These are phyloP conservation scores for Tetramorium alpestre DNA, from an alignment of 1,140 invertebrate genomes.

Conservation along the genomic window DNA sequence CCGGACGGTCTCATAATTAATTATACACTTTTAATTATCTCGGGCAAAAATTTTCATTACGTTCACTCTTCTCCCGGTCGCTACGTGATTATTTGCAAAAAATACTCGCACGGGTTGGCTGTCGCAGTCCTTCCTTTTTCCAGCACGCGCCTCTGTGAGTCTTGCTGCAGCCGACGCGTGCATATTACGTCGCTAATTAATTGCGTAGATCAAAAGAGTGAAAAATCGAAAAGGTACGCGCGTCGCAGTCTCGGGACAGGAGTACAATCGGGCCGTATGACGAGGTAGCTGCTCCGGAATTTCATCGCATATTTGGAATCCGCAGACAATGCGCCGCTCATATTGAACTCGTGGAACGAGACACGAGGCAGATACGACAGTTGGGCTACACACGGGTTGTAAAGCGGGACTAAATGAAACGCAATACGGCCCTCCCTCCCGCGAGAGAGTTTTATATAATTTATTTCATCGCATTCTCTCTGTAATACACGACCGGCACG, in stretches of 20 bases:
- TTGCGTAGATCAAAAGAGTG: slow-evolving; percentile 35
- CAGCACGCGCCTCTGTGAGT: neutral
- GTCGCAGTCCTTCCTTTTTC: neutral
- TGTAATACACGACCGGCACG: neutral
- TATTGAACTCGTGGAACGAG: slow-evolving; percentile 54
- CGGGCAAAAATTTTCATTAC: slow-evolving; percentile 51
- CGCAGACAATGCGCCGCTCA: slow-evolving; percentile 61
- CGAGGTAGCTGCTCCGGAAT: slow-evolving; percentile 51
- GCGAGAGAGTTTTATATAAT: slow-evolving; percentile 56
- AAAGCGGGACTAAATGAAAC: slow-evolving; percentile 59
- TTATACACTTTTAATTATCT: slow-evolving; percentile 57
- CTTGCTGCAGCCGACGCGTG: neutral
- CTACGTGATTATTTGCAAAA: slow-evolving; percentile 37
- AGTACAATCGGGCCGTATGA: slow-evolving; percentile 47
- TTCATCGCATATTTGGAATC: slow-evolving; percentile 62
- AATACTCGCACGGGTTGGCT: neutral
- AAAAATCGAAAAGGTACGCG: slow-evolving; percentile 42
- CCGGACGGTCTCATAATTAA: slow-evolving; percentile 48
- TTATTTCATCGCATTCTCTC: slow-evolving; percentile 30
- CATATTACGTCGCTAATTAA: slow-evolving; percentile 38
- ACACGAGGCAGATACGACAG: slow-evolving; percentile 42
- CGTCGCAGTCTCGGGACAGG: slow-evolving; percentile 25
- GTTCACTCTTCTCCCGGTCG: slow-evolving; percentile 16
- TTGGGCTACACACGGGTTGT: slow-evolving; percentile 22
- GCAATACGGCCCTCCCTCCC: slow-evolving; percentile 29